Evolutionary conservation across 2,888 invertebrate species (phyloP).

Genomic region (Protophormia terraenovae): DNA sequence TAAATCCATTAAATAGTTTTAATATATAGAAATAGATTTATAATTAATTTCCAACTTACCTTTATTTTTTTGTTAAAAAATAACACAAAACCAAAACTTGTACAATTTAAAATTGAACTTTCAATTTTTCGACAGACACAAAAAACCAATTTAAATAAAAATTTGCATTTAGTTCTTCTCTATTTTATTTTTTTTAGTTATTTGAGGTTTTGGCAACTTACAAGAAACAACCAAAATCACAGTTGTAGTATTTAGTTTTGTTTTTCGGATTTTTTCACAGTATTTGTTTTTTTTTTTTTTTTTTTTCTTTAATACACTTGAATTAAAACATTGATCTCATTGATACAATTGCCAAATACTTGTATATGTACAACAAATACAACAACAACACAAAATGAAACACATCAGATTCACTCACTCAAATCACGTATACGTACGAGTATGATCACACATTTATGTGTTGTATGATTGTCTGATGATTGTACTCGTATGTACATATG

Average conservation of each 20-base stretch:
- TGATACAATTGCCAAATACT: constrained; percentile 63
- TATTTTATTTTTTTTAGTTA: neutral
- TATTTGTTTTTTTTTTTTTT: neutral
- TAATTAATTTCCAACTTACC: constrained; percentile 50
- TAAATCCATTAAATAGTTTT: neutral
- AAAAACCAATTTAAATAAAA: constrained; percentile 22
- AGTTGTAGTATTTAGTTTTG: neutral
- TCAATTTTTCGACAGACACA: constrained; percentile 41
- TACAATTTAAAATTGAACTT: constrained; percentile 48
- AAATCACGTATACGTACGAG: constrained; percentile 30
- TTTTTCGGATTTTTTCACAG: neutral
- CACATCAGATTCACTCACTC: constrained; percentile 31
- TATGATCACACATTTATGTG: constrained; percentile 32
- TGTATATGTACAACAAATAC: neutral
- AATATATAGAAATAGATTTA: neutral
- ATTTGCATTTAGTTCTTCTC: constrained; percentile 58
- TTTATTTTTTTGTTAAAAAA: constrained; percentile 36
- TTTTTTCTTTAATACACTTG: constrained; percentile 34
- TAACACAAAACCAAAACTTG: neutral
- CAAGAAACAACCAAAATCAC: constrained; percentile 16
- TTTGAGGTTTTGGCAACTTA: constrained; percentile 17
- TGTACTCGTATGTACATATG: neutral
- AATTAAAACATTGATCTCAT: constrained; percentile 61
- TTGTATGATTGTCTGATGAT: constrained; percentile 11
- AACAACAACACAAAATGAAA: constrained; percentile 28